Conservation (phyloP, 2,888 invertebrate species). For the Nephrocerus scutellatus region DNA sequence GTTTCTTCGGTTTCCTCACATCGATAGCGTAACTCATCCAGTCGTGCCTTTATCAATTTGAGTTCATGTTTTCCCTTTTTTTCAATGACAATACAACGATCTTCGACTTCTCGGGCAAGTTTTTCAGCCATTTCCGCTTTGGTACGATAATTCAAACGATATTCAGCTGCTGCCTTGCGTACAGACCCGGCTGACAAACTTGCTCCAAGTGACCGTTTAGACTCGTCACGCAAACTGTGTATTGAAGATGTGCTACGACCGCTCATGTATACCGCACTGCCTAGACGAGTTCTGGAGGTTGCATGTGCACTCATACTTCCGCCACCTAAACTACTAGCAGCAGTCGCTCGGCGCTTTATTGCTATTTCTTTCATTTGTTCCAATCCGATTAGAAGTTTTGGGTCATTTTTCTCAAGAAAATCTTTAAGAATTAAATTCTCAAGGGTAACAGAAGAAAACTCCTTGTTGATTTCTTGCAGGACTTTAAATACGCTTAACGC, state of each 20-base stretch:
- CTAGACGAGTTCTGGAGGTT: background rate
- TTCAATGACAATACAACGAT: slow-evolving; percentile 30
- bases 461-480: slow-evolving; percentile 31
- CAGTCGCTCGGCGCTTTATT: slow-evolving; percentile 26
- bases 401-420: slow-evolving; percentile 41
- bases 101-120: slow-evolving; percentile 33
- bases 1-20: slow-evolving; percentile 49
- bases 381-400: slow-evolving; percentile 37
- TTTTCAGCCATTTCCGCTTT: slow-evolving; percentile 42
- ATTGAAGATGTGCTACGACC: no score
- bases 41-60: slow-evolving; percentile 43
- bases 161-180: slow-evolving; percentile 25
- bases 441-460: slow-evolving; percentile 30
- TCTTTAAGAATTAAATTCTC: slow-evolving; percentile 39
- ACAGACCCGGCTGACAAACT: no score
- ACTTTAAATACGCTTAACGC: slow-evolving; percentile 32
- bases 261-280: no score
- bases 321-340: no score
- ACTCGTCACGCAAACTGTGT: no score
- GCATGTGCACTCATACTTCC: slow-evolving; percentile 1
- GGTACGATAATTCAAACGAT: slow-evolving; percentile 36
- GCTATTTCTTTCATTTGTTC: slow-evolving; percentile 21
- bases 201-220: no score
- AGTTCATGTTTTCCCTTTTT: slow-evolving; percentile 32
- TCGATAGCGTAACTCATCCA: slow-evolving; percentile 50